Conservation (phyloP, 2,888 invertebrate genomes). For the Chironomus riparius region DNA sequence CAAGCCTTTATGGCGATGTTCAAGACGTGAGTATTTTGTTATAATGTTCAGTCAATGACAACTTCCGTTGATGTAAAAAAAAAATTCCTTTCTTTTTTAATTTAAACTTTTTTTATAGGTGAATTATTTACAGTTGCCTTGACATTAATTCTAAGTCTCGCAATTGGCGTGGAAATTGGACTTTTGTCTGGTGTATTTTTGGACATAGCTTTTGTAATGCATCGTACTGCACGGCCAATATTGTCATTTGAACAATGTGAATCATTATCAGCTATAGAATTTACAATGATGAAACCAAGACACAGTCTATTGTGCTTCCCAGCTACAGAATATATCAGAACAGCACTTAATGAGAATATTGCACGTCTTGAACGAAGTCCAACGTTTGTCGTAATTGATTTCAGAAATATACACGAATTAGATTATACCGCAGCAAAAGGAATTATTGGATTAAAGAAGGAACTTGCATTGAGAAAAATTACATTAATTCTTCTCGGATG, state of each 20-base stretch:
- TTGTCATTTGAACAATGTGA: slow-evolving; percentile 62
- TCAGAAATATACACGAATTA: slow-evolving; percentile 67
- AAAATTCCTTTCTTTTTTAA: background rate
- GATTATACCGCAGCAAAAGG: slow-evolving; percentile 85
- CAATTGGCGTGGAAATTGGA: slow-evolving; percentile 78
- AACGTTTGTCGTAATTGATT: slow-evolving; percentile 60
- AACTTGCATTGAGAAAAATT: slow-evolving; percentile 60
- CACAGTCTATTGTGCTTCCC: slow-evolving; percentile 72
- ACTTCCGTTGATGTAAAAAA: background rate
- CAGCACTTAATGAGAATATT: slow-evolving; percentile 65
- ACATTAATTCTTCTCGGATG: slow-evolving; percentile 55
- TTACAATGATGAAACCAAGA: slow-evolving; percentile 67
- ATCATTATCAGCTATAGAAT: slow-evolving; percentile 59
- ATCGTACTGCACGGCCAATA: slow-evolving; percentile 72
- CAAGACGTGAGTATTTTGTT: slow-evolving; percentile 46
- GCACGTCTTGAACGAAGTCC: slow-evolving; percentile 62
- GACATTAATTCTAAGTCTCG: slow-evolving; percentile 73
- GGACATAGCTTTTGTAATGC: slow-evolving; percentile 66
- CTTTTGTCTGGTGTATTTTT: slow-evolving; percentile 73
- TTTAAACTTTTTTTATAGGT: background rate
- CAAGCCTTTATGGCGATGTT: slow-evolving; percentile 76
- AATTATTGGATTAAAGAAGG: slow-evolving; percentile 64
- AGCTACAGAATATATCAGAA: slow-evolving; percentile 71
- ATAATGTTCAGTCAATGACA: background rate
- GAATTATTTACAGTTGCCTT: slow-evolving; percentile 73